Percentiles rank a stretch among this genome's conserved stretches.
Evolutionary conservation across 1,140 invertebrate genomes (phyloP).

Genomic region (Drosophila carrolli): DNA sequence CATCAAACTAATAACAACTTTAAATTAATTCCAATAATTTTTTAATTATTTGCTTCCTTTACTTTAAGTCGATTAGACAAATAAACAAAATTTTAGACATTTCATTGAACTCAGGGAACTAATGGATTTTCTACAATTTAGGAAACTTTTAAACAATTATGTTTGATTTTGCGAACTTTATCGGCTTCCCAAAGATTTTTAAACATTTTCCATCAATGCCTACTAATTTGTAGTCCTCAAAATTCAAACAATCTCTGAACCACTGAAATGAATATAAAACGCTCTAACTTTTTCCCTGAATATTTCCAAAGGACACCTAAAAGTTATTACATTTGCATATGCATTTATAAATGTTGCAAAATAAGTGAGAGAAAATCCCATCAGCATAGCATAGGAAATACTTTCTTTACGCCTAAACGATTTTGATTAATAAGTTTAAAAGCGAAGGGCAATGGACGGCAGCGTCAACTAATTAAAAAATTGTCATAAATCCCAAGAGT

Average conservation of each 20-base stretch:
- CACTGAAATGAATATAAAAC: constrained; percentile 30
- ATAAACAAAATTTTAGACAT: too few species aligned
- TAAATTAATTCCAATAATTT: too few species aligned
- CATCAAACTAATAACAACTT: too few species aligned
- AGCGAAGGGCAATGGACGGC: constrained; percentile 1
- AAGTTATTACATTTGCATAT: constrained; percentile 25
- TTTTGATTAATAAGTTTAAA: constrained; percentile 39
- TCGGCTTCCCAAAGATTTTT: constrained; percentile 3
- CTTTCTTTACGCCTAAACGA: constrained; percentile 47
- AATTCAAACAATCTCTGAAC: constrained; percentile 40
- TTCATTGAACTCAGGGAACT: too few species aligned
- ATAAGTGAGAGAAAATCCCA: not conserved
- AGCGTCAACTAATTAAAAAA: constrained; percentile 70
- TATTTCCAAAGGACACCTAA: constrained; percentile 7
- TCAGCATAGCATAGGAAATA: constrained; percentile 23
- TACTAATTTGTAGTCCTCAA: constrained; percentile 1
- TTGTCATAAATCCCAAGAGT: constrained; percentile 74
- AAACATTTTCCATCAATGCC: constrained; percentile 47
- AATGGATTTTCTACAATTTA: not conserved
- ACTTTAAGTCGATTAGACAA: too few species aligned
- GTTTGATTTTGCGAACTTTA: constrained; percentile 45
- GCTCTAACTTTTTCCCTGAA: constrained; percentile 17
- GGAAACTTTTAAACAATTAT: constrained; percentile 51
- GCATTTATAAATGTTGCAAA: not conserved
- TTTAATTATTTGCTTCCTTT: too few species aligned